Evolutionary conservation across 2,113 vertebrate species (phyloP), one percentile per base, ranked within the genome.

Genomic region (Melierax canorus): DNA sequence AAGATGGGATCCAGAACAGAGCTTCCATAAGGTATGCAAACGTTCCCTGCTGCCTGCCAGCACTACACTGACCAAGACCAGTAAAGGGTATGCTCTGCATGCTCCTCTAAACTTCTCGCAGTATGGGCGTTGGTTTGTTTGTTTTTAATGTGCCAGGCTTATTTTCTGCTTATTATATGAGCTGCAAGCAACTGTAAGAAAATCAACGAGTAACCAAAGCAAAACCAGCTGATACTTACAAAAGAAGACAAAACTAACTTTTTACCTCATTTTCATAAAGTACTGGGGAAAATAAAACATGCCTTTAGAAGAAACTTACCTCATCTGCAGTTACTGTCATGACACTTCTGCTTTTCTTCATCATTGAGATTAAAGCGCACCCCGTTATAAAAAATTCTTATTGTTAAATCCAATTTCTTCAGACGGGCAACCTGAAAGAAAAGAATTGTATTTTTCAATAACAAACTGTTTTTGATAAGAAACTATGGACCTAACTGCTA

Each of bases 321-420:
- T 99, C 98, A 67, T 98, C 98, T 34, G 98, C 98, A 15, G 98
- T 98, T 77, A 99, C 99, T 12, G 98, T 94, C 97, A 99, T 98
- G 76, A 99, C 98, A 95, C 99, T 99, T 95, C 98, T 98, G 98
- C 99, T 99, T 92, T 99, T 99, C 99, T 99, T 99, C 99, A 99
- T 99, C 86, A 79, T 98, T 11, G 15, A 94, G 32, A 64, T 41
- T 53, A 19, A 51, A 94, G 58, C 2, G 45, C 51, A 48, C 69
- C 89, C 24, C 2, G 0, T 43, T 66, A 58, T 7, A 29, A 36
- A 77, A 69, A 74, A 30, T 9, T 75, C 43, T 22, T 76, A 20
- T 58, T 72, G 20, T 69, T 63, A n/a, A 82, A 50, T 11, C 15
- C 18, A 71, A 46, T 43, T 93, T 81, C 76, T 64, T 64, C 88